phyloP scores from a whole-genome alignment of 2,888 invertebrate genomes.

The Cerastoderma edule region DNA sequence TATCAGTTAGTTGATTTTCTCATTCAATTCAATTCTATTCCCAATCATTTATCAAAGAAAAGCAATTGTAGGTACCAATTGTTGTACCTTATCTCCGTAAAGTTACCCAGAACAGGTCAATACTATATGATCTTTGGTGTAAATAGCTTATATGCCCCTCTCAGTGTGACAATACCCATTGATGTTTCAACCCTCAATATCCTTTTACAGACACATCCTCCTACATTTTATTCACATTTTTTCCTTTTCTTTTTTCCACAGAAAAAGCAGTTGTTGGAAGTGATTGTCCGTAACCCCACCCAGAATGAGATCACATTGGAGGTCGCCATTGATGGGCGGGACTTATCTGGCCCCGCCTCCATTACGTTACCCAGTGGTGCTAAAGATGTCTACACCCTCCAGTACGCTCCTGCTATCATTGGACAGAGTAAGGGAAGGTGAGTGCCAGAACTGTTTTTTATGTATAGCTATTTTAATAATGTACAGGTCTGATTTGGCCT shows the following conservation, averaged over 20 bases:
- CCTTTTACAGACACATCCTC: neutral
- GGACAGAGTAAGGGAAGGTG: conserved; percentile 81
- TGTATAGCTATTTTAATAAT: neutral
- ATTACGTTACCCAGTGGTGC: conserved; percentile 75
- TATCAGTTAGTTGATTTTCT: too few relatives aligned
- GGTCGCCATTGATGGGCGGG: conserved; percentile 76
- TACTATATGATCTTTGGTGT: too few relatives aligned
- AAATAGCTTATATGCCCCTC: too few relatives aligned
- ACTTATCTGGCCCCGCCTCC: conserved; percentile 73
- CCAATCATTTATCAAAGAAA: too few relatives aligned
- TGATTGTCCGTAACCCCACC: conserved; percentile 81
- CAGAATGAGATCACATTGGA: conserved; percentile 75
- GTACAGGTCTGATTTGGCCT: neutral
- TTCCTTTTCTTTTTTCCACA: conserved; percentile 38
- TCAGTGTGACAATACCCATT: too few relatives aligned
- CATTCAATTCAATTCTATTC: too few relatives aligned
- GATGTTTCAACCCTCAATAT: too few relatives aligned
- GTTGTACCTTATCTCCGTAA: too few relatives aligned
- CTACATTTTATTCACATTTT: neutral
- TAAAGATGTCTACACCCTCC: conserved; percentile 79
- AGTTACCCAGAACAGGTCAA: too few relatives aligned
- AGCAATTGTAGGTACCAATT: too few relatives aligned
- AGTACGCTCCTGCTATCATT: conserved; percentile 80
- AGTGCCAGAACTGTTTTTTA: conserved; percentile 10
- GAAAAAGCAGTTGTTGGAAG: conserved; percentile 80